Evolutionary conservation across 2,888 invertebrate genomes (phyloP).

Genomic region (Drosophila putrida): DNA sequence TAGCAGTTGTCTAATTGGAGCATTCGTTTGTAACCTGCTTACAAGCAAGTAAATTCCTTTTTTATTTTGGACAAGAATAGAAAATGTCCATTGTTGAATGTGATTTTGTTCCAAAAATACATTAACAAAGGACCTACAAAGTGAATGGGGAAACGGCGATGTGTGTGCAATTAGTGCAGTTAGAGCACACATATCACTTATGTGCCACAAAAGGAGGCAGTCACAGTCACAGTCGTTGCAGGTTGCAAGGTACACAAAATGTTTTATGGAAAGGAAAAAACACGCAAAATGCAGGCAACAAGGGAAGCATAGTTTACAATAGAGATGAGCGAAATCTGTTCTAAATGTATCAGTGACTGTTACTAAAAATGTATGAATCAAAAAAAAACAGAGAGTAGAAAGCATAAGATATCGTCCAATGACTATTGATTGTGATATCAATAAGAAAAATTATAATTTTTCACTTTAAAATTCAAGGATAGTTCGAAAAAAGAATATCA

Average conservation of each 20-base stretch:
- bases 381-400: too few species aligned
- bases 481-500: too few species aligned
- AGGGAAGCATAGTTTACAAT: too few species aligned
- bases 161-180: constrained; percentile 13
- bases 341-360: too few species aligned
- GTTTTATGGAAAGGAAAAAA: constrained; percentile 3
- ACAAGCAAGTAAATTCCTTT: background rate
- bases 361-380: too few species aligned
- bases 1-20: background rate
- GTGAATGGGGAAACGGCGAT: background rate
- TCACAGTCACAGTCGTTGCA: constrained; percentile 4
- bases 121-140: constrained; percentile 10
- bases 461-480: too few species aligned
- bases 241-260: constrained; percentile 4
- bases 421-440: too few species aligned
- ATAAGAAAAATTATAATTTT: too few species aligned
- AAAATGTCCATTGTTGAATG: constrained; percentile 1
- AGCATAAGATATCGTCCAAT: too few species aligned
- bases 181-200: constrained; percentile 2
- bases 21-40: background rate
- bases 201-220: constrained; percentile 5
- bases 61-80: background rate
- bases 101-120: background rate
- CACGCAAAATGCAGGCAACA: background rate
- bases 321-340: too few species aligned